Evolutionary conservation across 2,888 invertebrate species (phyloP).

Genomic region (Gandaritis pyraliata): DNA sequence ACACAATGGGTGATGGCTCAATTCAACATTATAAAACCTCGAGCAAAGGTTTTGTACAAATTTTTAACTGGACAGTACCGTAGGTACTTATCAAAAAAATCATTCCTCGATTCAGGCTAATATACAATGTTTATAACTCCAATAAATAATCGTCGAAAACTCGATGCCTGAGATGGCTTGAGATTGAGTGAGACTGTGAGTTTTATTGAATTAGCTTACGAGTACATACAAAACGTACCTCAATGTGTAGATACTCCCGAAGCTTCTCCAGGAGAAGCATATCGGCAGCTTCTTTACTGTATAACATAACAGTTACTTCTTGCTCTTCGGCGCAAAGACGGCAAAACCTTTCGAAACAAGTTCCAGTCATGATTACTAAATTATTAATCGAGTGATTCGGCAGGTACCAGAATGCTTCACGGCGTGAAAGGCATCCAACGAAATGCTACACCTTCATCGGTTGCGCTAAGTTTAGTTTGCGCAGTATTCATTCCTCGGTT

Average conservation of each 20-base stretch:
- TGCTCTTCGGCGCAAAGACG: constrained; percentile 87
- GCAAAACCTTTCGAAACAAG: constrained; percentile 79
- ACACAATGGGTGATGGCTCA: too few species aligned
- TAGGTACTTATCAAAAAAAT: too few species aligned
- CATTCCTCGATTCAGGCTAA: too few species aligned
- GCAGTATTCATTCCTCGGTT: constrained; percentile 7
- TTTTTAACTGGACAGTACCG: too few species aligned
- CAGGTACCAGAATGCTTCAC: neutral
- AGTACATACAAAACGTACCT: constrained; percentile 67
- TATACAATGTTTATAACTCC: too few species aligned
- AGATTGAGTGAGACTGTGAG: too few species aligned
- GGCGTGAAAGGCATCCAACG: too few species aligned
- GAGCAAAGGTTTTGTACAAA: too few species aligned
- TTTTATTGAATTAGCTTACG: neutral
- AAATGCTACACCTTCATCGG: neutral
- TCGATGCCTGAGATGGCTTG: too few species aligned
- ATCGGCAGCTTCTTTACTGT: constrained; percentile 87
- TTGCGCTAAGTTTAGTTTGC: constrained; percentile 7
- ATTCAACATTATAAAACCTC: too few species aligned
- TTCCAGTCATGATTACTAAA: constrained; percentile 48
- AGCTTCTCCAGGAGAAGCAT: constrained; percentile 87
- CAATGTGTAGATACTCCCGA: constrained; percentile 87
- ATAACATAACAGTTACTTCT: constrained; percentile 86
- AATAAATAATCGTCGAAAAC: too few species aligned
- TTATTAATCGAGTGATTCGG: neutral